A percentile compares a stretch with the other conserved stretches of the same genome.
Conservation (phyloP, 2,797 vertebrate species). For the Morelia viridis region DNA sequence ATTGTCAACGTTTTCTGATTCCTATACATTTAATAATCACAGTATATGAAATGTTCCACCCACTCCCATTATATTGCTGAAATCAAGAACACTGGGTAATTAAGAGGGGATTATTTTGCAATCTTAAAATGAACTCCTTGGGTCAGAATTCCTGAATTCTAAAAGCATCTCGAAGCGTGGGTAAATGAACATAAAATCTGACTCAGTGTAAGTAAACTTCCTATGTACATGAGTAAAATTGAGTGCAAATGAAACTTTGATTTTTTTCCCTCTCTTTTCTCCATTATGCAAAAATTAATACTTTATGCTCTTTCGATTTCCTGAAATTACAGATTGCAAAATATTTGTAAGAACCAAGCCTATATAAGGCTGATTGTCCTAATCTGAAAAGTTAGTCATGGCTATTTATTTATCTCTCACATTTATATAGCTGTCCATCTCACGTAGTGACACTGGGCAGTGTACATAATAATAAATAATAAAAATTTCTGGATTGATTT, state of each 20-base stretch:
- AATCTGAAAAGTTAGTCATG: background rate
- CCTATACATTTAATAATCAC: background rate
- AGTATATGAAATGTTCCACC: background rate
- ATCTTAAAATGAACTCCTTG: background rate
- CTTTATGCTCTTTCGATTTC: background rate
- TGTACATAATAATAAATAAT: too few relatives aligned
- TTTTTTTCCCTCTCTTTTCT: background rate
- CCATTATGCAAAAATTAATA: background rate
- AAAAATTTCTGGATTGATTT: too few relatives aligned
- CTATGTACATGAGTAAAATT: background rate
- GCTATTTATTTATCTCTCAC: background rate
- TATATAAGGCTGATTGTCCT: background rate
- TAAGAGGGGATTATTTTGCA: background rate
- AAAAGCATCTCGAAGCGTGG: background rate
- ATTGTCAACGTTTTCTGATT: background rate
- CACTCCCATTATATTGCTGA: background rate
- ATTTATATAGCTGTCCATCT: too few relatives aligned
- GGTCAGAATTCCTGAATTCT: background rate
- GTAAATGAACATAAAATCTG: background rate
- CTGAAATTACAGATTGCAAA: background rate
- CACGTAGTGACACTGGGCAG: too few relatives aligned
- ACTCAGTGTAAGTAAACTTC: background rate
- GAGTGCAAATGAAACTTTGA: background rate
- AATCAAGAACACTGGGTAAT: background rate
- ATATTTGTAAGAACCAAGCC: background rate